phyloP scores from a whole-genome alignment of 2,888 invertebrate species.

The Isoperla grammatica region DNA sequence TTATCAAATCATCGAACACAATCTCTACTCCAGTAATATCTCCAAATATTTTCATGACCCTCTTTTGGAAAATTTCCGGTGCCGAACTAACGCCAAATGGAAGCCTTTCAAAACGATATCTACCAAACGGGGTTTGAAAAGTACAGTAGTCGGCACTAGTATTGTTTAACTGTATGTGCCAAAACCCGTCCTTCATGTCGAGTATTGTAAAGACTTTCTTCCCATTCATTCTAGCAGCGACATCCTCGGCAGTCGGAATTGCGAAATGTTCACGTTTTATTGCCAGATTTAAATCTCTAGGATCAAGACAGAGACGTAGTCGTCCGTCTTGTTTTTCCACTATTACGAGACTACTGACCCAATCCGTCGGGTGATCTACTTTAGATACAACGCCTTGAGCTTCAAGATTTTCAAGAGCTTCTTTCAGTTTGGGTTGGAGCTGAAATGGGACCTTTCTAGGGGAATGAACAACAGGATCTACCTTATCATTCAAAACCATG shows the following conservation, averaged over 20 bases:
- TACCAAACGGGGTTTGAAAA: constrained; percentile 20
- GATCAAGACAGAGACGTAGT: not conserved
- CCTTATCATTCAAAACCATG: not conserved
- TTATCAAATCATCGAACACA: constrained; percentile 24
- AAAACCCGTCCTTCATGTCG: constrained; percentile 21
- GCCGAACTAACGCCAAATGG: constrained; percentile 21
- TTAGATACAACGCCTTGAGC: constrained; percentile 17
- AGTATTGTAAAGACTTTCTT: constrained; percentile 20
- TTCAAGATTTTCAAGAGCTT: constrained; percentile 15
- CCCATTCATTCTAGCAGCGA: constrained; percentile 1
- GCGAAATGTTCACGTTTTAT: not conserved
- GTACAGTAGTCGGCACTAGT: constrained; percentile 16
- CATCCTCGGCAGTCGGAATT: constrained; percentile 20
- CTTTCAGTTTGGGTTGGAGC: constrained; percentile 9
- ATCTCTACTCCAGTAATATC: constrained; percentile 10
- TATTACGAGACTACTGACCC: constrained; percentile 1
- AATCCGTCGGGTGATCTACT: constrained; percentile 12
- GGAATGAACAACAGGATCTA: constrained; percentile 12
- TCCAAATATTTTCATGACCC: constrained; percentile 19
- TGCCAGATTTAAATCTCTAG: not conserved
- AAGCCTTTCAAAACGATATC: constrained; percentile 17
- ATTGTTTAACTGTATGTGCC: constrained; percentile 18
- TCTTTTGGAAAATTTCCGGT: constrained; percentile 22
- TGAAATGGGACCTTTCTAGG: constrained; percentile 11
- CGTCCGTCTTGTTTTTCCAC: not conserved